These are phyloP conservation scores for Aix galericulata DNA, from an alignment of 2,113 vertebrate genomes.

Conservation along the genomic window DNA sequence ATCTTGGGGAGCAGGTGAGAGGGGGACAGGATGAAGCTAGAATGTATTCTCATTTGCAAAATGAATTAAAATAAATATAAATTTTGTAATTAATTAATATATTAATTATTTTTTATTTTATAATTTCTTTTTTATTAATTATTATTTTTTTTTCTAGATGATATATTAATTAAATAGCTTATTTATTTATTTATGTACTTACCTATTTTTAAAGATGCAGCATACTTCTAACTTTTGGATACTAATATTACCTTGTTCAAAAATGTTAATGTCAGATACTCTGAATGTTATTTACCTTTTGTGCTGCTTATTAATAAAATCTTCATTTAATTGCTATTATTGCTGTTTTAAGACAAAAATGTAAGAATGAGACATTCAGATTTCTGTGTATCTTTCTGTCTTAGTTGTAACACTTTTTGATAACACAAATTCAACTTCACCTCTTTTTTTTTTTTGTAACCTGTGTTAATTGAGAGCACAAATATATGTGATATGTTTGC, in stretches of 20 bases:
- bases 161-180: background rate
- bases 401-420: background rate
- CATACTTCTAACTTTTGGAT: background rate
- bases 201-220: background rate
- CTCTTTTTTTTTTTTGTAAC: background rate
- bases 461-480: background rate
- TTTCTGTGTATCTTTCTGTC: background rate
- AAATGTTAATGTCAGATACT: background rate
- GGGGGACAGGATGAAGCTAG: background rate
- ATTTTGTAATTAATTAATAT: background rate
- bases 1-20: rapidly evolving
- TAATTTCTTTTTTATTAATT: too few relatives aligned
- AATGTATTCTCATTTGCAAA: background rate
- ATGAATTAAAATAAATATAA: background rate
- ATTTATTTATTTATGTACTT: too few relatives aligned
- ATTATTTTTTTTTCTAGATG: background rate
- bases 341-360: background rate
- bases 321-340: background rate
- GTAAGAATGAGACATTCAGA: background rate
- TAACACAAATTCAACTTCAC: background rate
- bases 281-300: background rate
- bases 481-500: background rate
- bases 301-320: background rate
- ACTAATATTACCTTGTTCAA: background rate
- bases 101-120: too few relatives aligned